Percentiles rank a stretch among this genome's conserved stretches.
These are phyloP conservation scores for Bos taurus DNA, from an alignment of 2,113 vertebrate genomes.

Conservation along the genomic window DNA sequence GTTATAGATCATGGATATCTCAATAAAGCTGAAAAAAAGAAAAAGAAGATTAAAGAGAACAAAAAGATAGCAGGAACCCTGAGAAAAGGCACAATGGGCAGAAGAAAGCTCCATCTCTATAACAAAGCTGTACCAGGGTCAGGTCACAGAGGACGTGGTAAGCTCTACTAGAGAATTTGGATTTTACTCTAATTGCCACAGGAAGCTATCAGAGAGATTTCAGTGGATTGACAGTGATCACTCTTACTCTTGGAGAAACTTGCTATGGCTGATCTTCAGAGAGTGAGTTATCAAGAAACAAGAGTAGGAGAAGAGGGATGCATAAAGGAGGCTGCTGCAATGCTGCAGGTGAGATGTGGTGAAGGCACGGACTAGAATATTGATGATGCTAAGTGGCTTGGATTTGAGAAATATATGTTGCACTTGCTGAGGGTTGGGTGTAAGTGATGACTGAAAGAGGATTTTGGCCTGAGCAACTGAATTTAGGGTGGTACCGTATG, in stretches of 20 bases:
- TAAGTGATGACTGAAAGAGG: not conserved
- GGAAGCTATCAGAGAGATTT: not conserved
- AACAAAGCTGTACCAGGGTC: not conserved
- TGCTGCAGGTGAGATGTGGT: not conserved
- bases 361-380: no score
- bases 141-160: not conserved
- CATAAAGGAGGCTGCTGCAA: not conserved
- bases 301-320: not conserved
- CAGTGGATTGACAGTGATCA: not conserved
- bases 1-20: not conserved
- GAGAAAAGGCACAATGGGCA: not conserved
- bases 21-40: not conserved
- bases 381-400: not conserved
- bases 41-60: not conserved
- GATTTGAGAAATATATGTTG: not conserved
- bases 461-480: not conserved
- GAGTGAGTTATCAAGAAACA: not conserved
- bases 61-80: not conserved
- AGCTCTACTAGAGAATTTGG: not conserved
- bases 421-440: not conserved
- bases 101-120: not conserved
- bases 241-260: not conserved
- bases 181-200: not conserved
- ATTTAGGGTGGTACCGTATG: not conserved
- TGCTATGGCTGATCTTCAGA: not conserved